Base-by-base conservation (phyloP, 2,888 invertebrate species). In the Torymus texanus region DNA sequence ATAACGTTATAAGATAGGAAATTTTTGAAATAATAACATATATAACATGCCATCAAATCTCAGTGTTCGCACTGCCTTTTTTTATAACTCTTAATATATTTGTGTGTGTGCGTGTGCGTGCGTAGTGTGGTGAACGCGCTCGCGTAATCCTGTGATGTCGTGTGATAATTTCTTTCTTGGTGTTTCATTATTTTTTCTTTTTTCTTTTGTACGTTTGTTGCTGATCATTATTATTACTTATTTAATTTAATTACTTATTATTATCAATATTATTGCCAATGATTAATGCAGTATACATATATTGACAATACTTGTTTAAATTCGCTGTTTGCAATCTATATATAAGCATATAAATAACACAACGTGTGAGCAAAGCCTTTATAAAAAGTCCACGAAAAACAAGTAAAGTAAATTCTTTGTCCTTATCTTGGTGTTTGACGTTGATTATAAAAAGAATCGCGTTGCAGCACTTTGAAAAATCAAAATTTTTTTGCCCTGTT, bases 11-110 rank as follows among this genome's bases (percentile, higher is more conserved):
- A 41, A 8, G 41, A 41, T 41, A 41, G 41, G 41, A 41, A 8
- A 8, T 41, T 29, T 29, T 41, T 41, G 0, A 41, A 41, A n/a
- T n/a, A 8, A 41, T 21, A 21, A 21, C 21, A 21, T 21, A 41
- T 41, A 29, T 62, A 55, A 16, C 67, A 61, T 56, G 51, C 41
- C 51, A n/a, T 13, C 51, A 58, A 61, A 56, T 70, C 66, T 65
- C 55, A 68, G 55, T 74, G 53, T 73, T 56, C 16, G 18, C 70
- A 74, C 67, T 70, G 74, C 59, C 74, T 74, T 80, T 59, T 71
- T 65, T 72, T 10, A 29, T 21, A 21, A 21, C 65, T 51, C 29
- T 58, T 70, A 16, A 70, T 56, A 56, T 58, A 53, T 41, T 51
- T 2, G n/a, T 58, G 55, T 56, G 62, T 50, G 67, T 16, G 66